Evolutionary conservation across 2,888 invertebrate genomes (phyloP).

Genomic region (Deilephila porcellus): DNA sequence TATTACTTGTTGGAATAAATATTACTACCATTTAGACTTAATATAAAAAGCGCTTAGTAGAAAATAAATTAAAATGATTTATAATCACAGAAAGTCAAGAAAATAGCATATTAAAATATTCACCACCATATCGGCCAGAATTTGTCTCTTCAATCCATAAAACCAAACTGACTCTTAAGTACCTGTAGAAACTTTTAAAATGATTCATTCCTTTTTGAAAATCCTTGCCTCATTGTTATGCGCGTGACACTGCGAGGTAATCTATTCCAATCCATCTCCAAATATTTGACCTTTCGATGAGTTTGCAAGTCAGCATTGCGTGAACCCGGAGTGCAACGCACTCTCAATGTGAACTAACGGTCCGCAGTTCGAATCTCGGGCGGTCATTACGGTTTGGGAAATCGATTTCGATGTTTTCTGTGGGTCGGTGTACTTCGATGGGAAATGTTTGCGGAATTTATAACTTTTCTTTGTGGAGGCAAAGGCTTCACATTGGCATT

Average conservation of each 20-base stretch:
- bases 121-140: background rate
- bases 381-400: slow-evolving; percentile 46
- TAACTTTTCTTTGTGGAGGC: background rate
- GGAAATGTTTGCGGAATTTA: slow-evolving; percentile 44
- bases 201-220: background rate
- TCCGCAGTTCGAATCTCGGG: slow-evolving; percentile 49
- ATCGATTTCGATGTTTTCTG: slow-evolving; percentile 44
- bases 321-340: slow-evolving; percentile 69
- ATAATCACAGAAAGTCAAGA: too few species aligned
- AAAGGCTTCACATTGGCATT: too few species aligned
- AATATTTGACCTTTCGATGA: slow-evolving; percentile 63
- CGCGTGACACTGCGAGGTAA: background rate
- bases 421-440: slow-evolving; percentile 50
- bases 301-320: slow-evolving; percentile 47
- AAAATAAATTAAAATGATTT: too few species aligned
- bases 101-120: too few species aligned
- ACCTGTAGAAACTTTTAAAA: background rate
- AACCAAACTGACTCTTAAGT: background rate
- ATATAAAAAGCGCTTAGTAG: too few species aligned
- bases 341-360: slow-evolving; percentile 70
- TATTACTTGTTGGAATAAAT: too few species aligned
- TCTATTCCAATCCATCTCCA: slow-evolving; percentile 39
- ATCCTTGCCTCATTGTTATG: background rate
- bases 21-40: too few species aligned
- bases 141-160: background rate